Conservation (phyloP, 2,797 vertebrate genomes). For the Gymnothorax javanicus region DNA sequence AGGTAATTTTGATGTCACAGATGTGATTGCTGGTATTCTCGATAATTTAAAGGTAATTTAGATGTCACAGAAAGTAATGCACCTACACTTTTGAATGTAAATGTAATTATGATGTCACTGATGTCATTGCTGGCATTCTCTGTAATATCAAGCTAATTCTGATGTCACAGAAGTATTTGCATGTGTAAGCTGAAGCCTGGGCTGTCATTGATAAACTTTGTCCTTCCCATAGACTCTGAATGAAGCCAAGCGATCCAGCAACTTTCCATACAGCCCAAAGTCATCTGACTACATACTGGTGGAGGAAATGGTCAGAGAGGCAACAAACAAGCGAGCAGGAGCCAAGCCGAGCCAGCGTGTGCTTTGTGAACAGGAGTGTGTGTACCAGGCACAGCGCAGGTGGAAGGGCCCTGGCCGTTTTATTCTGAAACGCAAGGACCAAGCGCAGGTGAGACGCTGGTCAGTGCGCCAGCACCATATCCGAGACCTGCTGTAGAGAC, state of each 20-base stretch:
- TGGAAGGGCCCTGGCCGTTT: slow-evolving; percentile 95
- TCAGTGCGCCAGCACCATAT: neutral
- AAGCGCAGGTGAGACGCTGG: slow-evolving; percentile 70
- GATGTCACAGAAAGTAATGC: no score
- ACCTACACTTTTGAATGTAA: no score
- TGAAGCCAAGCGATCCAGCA: slow-evolving; percentile 95
- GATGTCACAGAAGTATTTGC: neutral
- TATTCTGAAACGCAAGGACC: slow-evolving; percentile 96
- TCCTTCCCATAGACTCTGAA: slow-evolving; percentile 79
- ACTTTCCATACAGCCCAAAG: slow-evolving; percentile 89
- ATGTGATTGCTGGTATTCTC: no score
- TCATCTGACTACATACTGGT: slow-evolving; percentile 90
- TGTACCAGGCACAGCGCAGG: slow-evolving; percentile 91
- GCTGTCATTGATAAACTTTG: neutral
- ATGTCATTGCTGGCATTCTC: no score
- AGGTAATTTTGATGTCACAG: no score
- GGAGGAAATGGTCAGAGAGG: slow-evolving; percentile 90
- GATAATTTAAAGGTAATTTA: no score
- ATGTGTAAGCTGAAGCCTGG: neutral
- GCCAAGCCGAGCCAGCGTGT: slow-evolving; percentile 85
- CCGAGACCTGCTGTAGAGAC: neutral
- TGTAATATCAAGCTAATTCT: neutral
- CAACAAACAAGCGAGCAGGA: slow-evolving; percentile 79
- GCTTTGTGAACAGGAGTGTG: slow-evolving; percentile 90
- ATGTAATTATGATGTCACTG: no score